Conservation (phyloP, 1,140 invertebrate genomes). For the Musca vetustissima region DNA sequence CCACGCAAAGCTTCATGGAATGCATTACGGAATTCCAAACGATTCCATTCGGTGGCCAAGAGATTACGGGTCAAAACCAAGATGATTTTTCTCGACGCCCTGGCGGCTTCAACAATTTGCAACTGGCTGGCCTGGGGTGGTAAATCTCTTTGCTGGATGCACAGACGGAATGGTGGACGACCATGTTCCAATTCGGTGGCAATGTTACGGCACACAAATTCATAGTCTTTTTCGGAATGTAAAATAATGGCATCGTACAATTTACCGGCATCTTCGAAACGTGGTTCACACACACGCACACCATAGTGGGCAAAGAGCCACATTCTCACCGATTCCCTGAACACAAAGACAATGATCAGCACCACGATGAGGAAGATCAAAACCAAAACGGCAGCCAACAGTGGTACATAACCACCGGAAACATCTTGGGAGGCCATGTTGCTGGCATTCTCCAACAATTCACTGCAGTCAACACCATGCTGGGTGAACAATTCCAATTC, state of each 20-base stretch:
- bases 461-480: slow-evolving; percentile 54
- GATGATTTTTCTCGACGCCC: slow-evolving; percentile 78
- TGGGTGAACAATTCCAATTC: slow-evolving; percentile 74
- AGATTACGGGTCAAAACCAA: slow-evolving; percentile 82
- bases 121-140: slow-evolving; percentile 71
- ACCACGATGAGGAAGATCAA: slow-evolving; percentile 74
- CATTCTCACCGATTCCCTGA: slow-evolving; percentile 80
- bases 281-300: slow-evolving; percentile 67
- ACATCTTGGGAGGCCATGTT: slow-evolving; percentile 71
- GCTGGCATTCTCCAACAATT: slow-evolving; percentile 65
- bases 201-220: slow-evolving; percentile 82
- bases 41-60: slow-evolving; percentile 82
- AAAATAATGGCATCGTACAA: slow-evolving; percentile 91
- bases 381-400: slow-evolving; percentile 75
- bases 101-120: slow-evolving; percentile 82
- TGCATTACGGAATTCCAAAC: slow-evolving; percentile 80
- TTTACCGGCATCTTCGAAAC: slow-evolving; percentile 77
- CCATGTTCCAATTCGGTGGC: slow-evolving; percentile 82
- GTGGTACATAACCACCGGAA: slow-evolving; percentile 74
- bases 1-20: slow-evolving; percentile 84
- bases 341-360: slow-evolving; percentile 77
- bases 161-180: slow-evolving; percentile 71
- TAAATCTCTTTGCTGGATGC: slow-evolving; percentile 82
- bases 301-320: slow-evolving; percentile 89
- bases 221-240: slow-evolving; percentile 90